These are phyloP conservation scores for Proisotoma minuta DNA, from an alignment of 2,888 invertebrate genomes.

Conservation along the genomic window DNA sequence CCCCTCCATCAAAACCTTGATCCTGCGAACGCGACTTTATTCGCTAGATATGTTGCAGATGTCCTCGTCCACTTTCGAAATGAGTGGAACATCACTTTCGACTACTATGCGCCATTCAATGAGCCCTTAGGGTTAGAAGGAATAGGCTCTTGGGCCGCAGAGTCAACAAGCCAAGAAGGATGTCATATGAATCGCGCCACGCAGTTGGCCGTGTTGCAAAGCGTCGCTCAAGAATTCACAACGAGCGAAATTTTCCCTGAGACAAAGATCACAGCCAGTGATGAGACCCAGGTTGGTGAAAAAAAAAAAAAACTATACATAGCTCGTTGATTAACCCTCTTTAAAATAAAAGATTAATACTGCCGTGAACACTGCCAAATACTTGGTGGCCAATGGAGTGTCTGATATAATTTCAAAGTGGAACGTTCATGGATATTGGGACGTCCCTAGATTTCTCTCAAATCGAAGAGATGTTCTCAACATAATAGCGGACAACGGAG, in stretches of 20 bases:
- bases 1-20: slow-evolving; percentile 37
- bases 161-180: slow-evolving; percentile 35
- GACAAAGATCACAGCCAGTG: slow-evolving; percentile 32
- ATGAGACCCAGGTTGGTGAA: slow-evolving; percentile 46
- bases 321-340: neutral
- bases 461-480: slow-evolving; percentile 34
- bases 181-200: slow-evolving; percentile 37
- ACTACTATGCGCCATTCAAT: slow-evolving; percentile 43
- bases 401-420: slow-evolving; percentile 31
- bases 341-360: slow-evolving; percentile 18
- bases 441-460: slow-evolving; percentile 13
- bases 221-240: too few species aligned
- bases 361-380: slow-evolving; percentile 31
- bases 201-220: slow-evolving; percentile 32
- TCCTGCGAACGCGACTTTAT: slow-evolving; percentile 22
- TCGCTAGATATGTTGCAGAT: slow-evolving; percentile 42
- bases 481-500: slow-evolving; percentile 21
- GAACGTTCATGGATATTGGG: slow-evolving; percentile 46
- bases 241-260: too few species aligned
- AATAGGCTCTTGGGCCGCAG: slow-evolving; percentile 36
- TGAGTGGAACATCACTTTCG: slow-evolving; percentile 35
- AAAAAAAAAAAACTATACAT: too few species aligned
- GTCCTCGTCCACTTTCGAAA: slow-evolving; percentile 41
- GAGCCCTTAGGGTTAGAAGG: slow-evolving; percentile 39
- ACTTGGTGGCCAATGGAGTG: slow-evolving; percentile 29